Evolutionary conservation across 1,140 invertebrate genomes (phyloP), one percentile per base, ranked within the genome.

Genomic region (Temnothorax longispinosus): DNA sequence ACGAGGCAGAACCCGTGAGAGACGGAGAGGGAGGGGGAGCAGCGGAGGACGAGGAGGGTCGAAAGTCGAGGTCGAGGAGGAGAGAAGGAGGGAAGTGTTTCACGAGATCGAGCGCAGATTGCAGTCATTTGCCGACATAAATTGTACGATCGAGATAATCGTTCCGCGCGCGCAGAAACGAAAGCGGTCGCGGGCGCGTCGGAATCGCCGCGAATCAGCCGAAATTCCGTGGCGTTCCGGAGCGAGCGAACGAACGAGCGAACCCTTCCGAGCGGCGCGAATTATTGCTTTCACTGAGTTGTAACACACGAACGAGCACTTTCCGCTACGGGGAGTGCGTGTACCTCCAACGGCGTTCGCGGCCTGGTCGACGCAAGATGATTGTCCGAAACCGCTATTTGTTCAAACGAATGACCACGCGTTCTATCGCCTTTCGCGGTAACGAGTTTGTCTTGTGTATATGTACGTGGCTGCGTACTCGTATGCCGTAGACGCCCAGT

Each of bases 81-180:
- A 76, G 35, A 65, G 38, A 50, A 35, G 21, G 13, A 54, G 58
- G 21, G 38, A 64, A 87, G 62, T 52, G 88, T 91, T 91, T 91
- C 87, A 56, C 85, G 80, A 91, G 90, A 91, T 91, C 90, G 75
- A 47, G 75, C 85, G 78, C 87, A 91, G 90, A 91, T 91, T 91
- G 90, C 90, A 91, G 90, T 91, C 89, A 91, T 91, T 91, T 89
- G 78, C 84, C 69, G 87, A 41, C 90, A 89, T 91, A 91, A 91
- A 91, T 91, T 91, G 87, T 85, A 89, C 85, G 87, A 76, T 27
- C 88, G 35, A 27, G 81, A 86, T 84, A 91, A 91, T 89, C 90
- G 87, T 82, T 77, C 67, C 72, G 87, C 32, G 87, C 32, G 87
- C 81, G 88, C 64, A 84, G 74, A 78, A 91, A 90, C 84, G 87